Evolutionary conservation across 1,140 invertebrate species (phyloP).

Genomic region (Holotrichia oblita): DNA sequence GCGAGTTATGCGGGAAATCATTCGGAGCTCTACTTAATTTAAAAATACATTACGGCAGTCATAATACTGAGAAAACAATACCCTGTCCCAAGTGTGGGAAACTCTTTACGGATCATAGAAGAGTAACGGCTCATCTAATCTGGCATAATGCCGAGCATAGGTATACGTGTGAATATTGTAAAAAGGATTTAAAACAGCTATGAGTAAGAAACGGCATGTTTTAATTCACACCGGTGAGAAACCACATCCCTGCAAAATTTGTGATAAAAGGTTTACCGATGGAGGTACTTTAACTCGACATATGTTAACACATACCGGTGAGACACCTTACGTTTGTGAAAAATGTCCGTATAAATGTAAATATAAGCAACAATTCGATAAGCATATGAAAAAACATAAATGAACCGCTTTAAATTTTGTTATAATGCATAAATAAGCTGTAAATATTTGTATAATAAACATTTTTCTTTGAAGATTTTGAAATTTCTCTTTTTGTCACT

Average conservation of each 20-base stretch:
- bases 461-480: no score
- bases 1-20: not conserved
- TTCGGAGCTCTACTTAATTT: not conserved
- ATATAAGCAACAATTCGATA: no score
- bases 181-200: not conserved
- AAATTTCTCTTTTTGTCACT: no score
- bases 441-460: no score
- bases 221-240: not conserved
- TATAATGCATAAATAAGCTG: no score
- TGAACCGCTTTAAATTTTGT: no score
- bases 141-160: not conserved
- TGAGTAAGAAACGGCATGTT: not conserved
- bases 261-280: not conserved
- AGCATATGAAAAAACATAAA: no score
- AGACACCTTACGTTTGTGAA: no score
- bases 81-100: constrained; percentile 72
- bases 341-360: no score
- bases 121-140: constrained; percentile 41
- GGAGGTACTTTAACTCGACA: not conserved
- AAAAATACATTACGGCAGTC: not conserved
- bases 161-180: not conserved
- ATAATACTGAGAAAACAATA: not conserved
- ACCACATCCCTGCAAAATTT: constrained; percentile 7
- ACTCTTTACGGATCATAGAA: constrained; percentile 64
- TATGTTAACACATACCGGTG: no score